These are phyloP conservation scores for Okapia johnstoni DNA, from an alignment of 2,113 vertebrate species.

Conservation along the genomic window DNA sequence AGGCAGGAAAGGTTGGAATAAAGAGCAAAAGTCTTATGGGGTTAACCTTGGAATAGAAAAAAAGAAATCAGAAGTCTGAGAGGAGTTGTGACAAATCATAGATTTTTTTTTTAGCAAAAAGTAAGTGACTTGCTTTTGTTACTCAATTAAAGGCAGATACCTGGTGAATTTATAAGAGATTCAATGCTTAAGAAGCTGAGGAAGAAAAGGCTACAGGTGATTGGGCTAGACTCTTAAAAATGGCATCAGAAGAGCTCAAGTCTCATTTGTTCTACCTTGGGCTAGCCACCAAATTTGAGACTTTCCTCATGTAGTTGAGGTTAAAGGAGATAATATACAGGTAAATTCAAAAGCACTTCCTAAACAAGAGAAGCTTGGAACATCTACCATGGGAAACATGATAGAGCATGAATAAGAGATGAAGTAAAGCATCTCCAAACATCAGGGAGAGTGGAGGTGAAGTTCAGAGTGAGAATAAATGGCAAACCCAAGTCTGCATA, in stretches of 20 bases:
- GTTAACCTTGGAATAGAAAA: background rate
- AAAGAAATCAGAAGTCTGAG: background rate
- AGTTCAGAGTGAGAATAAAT: background rate
- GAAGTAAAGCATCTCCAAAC: background rate
- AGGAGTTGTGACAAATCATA: background rate
- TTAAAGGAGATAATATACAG: background rate
- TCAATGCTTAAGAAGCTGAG: background rate
- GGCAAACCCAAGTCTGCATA: background rate
- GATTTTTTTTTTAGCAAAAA: slow-evolving; percentile 21
- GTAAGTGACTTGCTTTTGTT: background rate
- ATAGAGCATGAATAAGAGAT: slow-evolving; percentile 41
- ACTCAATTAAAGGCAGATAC: background rate
- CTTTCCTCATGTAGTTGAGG: background rate
- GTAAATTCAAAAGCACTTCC: slow-evolving; percentile 30
- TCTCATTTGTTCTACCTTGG: background rate
- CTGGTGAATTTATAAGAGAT: background rate
- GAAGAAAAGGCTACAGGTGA: background rate
- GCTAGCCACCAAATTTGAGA: background rate
- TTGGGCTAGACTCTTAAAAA: background rate
- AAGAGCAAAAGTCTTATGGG: background rate
- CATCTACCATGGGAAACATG: background rate
- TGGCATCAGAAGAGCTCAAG: background rate
- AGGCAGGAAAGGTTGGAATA: background rate
- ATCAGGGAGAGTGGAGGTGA: background rate
- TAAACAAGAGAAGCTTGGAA: background rate